phyloP scores from a whole-genome alignment of 2,797 vertebrate genomes.

The Anguilla pacifica region DNA sequence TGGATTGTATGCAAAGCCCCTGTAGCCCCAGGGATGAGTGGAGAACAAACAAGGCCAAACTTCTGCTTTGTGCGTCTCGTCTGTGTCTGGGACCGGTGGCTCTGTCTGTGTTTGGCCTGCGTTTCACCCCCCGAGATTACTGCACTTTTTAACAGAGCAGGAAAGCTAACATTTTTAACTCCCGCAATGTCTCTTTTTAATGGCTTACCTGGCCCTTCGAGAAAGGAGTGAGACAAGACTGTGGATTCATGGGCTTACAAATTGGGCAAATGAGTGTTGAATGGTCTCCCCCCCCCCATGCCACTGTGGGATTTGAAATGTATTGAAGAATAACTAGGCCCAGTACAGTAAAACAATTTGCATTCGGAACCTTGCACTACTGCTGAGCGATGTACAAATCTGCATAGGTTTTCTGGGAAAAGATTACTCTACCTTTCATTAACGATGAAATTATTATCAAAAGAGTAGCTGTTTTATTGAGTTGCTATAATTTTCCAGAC shows the following conservation, averaged over 20 bases:
- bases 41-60: slow-evolving; percentile 19
- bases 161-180: neutral
- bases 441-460: neutral
- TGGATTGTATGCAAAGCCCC: slow-evolving; percentile 43
- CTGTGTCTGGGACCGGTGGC: slow-evolving; percentile 6
- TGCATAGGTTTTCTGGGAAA: neutral
- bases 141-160: neutral
- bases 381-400: neutral
- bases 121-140: slow-evolving; percentile 14
- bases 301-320: neutral
- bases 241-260: neutral
- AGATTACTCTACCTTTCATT: neutral
- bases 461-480: neutral
- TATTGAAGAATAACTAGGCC: neutral
- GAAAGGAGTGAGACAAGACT: neutral
- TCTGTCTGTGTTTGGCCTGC: slow-evolving; percentile 19
- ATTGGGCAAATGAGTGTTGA: neutral
- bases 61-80: slow-evolving; percentile 11
- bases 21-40: slow-evolving; percentile 25
- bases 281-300: neutral
- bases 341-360: neutral
- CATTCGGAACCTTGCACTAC: neutral
- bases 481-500: neutral
- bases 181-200: neutral
- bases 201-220: neutral